Evolutionary conservation across 2,797 vertebrate genomes (phyloP), one percentile per base, ranked within the genome.

Genomic region (Megalops cyprinoides): DNA sequence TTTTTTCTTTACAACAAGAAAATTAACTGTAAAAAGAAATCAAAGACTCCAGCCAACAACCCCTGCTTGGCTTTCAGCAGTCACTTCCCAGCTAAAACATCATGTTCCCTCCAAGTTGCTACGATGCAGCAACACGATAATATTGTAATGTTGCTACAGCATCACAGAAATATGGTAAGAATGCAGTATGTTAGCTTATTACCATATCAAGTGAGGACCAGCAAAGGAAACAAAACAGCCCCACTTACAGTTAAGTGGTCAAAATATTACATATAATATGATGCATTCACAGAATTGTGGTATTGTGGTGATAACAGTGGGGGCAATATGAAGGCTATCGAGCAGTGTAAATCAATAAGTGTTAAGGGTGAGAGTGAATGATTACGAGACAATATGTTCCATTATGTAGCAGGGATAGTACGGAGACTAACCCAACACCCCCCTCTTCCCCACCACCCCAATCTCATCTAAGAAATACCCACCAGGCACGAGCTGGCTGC

Each of bases 381-480:
- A 34, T 23, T 7, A 12, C 23, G 37, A 69, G 3, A 18, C 37
- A 37, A 20, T 18, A 37, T 67, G 62, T 39, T 67, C 58, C 4
- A 6, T 20, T 69, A 14, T 42, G 65, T 69, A 15, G 3, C 20
- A 42, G 15, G 20, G 4, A 37, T 14, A 37, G 15, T 6, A 10
- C 15, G 1, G 37, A 69, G 1, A 1, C 6, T 12, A 23, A 4
- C 4, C 31, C 42, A 28, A 1, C 34, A 1, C n/a, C 10, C 23
- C 62, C 49, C 7, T 1, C 37, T 49, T 28, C 78, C 48, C 84
- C 14, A 77, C 58, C 76, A 46, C 0, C 56, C 82, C 51, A 76
- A 58, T 83, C 85, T 88, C 86, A 87, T 92, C 91, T 93, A 90
- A 92, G 94, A 93, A 92, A 94, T 96, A 95, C 94, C 97, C 95